Conservation (phyloP, 2,888 invertebrate genomes). For the Phyllotreta striolata region DNA sequence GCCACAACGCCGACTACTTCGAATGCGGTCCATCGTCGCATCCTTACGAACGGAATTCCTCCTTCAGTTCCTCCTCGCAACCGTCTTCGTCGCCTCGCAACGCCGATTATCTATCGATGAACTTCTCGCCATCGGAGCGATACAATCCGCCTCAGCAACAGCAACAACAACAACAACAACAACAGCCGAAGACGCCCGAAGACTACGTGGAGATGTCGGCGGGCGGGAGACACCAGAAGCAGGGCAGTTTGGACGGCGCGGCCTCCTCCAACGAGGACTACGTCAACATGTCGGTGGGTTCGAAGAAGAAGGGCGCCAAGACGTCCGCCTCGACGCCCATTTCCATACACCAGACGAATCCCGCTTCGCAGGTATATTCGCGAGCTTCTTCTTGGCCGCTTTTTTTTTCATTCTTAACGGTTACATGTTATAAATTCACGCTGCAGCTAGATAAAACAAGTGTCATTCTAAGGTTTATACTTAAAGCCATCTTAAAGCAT, state of each 20-base stretch:
- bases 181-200: conserved; percentile 60
- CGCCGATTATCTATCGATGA: conserved; percentile 59
- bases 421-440: too few species aligned
- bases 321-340: conserved; percentile 67
- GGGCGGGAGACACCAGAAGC: conserved; percentile 53
- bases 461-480: too few species aligned
- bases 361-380: conserved; percentile 46
- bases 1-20: conserved; percentile 55
- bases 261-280: conserved; percentile 65
- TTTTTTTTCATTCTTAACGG: too few species aligned
- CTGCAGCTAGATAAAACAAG: too few species aligned
- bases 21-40: conserved; percentile 41
- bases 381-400: too few species aligned
- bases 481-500: too few species aligned
- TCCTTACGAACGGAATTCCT: conserved; percentile 28
- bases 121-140: conserved; percentile 22
- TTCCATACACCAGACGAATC: conserved; percentile 63
- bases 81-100: conserved; percentile 42
- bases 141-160: too few species aligned
- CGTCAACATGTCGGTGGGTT: conserved; percentile 63
- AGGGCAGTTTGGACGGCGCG: conserved; percentile 55
- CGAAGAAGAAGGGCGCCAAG: conserved; percentile 31
- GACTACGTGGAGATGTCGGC: conserved; percentile 74
- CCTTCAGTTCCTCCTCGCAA: conserved; percentile 23
- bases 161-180: neutral